Percentiles rank a stretch among this genome's conserved stretches.
Conservation (phyloP, 2,888 invertebrate genomes). For the Melinaea menophilus region DNA sequence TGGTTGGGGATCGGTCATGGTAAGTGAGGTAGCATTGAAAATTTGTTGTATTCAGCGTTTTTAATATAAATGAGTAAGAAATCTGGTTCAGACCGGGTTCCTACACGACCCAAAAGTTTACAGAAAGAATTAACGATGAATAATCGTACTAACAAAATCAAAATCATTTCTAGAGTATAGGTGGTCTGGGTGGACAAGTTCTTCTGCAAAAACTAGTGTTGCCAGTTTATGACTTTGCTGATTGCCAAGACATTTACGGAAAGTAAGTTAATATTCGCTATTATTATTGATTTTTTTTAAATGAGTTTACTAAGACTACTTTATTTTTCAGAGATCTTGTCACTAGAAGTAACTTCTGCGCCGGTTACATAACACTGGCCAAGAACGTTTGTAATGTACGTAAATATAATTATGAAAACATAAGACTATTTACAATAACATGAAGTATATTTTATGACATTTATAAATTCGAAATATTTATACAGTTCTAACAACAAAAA, state of each 20-base stretch:
- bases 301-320: not conserved
- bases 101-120: too few species aligned
- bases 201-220: conserved; percentile 59
- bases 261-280: conserved; percentile 37
- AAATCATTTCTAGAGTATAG: conserved; percentile 44
- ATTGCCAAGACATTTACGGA: conserved; percentile 66
- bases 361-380: conserved; percentile 58
- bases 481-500: not conserved
- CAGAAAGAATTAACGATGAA: too few species aligned
- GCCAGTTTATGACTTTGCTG: conserved; percentile 60
- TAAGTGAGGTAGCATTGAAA: conserved; percentile 37
- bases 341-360: conserved; percentile 63
- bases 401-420: conserved; percentile 12
- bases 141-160: conserved; percentile 2
- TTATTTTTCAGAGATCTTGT: conserved; percentile 55
- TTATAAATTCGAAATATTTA: not conserved
- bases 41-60: not conserved
- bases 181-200: conserved; percentile 53
- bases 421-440: not conserved
- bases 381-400: conserved; percentile 72
- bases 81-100: too few species aligned
- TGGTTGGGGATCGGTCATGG: conserved; percentile 70
- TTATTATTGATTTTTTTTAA: not conserved
- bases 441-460: not conserved
- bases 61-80: too few species aligned